A percentile compares a stretch with the other conserved stretches of the same genome.
Conservation (phyloP, 1,140 invertebrate genomes). For the Sipha flava region DNA sequence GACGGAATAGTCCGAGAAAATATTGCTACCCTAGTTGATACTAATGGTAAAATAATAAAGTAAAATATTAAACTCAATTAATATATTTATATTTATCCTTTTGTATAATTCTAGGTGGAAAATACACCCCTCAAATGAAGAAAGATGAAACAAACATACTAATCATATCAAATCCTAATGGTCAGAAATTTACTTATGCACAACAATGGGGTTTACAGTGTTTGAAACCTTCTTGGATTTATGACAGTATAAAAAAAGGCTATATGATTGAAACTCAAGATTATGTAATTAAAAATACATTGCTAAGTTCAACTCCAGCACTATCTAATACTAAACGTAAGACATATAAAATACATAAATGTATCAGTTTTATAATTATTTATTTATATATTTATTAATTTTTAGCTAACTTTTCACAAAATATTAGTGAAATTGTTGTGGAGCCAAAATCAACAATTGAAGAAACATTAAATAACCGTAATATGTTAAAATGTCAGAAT, state of each 20-base stretch:
- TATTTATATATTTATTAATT: neutral
- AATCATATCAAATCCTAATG: conserved; percentile 50
- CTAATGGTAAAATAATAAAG: conserved; percentile 50
- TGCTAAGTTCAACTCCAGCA: conserved; percentile 51
- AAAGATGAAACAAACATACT: conserved; percentile 49
- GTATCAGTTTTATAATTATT: neutral
- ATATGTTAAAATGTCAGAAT: neutral
- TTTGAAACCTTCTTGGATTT: conserved; percentile 65
- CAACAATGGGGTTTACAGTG: conserved; percentile 63
- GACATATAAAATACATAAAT: neutral
- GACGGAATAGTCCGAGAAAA: conserved; percentile 55
- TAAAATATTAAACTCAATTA: neutral
- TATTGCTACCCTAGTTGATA: conserved; percentile 60
- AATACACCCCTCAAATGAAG: conserved; percentile 43
- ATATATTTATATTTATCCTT: neutral
- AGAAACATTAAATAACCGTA: neutral
- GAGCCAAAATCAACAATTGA: conserved; percentile 3
- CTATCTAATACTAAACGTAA: conserved; percentile 42
- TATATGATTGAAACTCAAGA: conserved; percentile 59
- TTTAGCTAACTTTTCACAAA: neutral
- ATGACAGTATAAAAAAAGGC: conserved; percentile 62
- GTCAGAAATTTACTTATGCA: conserved; percentile 74
- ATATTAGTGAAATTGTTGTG: neutral
- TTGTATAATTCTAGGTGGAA: conserved; percentile 36
- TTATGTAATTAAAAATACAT: conserved; percentile 52